phyloP scores from a whole-genome alignment of 2,888 invertebrate genomes.

The Campopleginae sp. region DNA sequence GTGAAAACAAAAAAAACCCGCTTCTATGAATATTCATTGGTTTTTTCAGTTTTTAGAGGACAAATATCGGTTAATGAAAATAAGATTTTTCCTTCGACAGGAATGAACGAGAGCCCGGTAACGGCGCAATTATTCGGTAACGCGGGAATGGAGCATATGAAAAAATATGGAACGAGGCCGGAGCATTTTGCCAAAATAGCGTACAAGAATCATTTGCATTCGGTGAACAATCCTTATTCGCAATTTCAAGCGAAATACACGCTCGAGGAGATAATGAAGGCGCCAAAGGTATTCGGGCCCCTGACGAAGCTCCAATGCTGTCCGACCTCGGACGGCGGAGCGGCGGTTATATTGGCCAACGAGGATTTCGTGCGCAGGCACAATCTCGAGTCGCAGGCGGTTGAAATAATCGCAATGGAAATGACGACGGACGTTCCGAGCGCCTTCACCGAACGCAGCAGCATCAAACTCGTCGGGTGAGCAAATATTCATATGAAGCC shows the following conservation, averaged over 20 bases:
- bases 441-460: conserved; percentile 92
- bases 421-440: conserved; percentile 97
- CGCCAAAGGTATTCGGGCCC: conserved; percentile 95
- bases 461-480: conserved; percentile 89
- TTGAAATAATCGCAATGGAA: conserved; percentile 98
- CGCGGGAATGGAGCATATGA: conserved; percentile 98
- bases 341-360: conserved; percentile 95
- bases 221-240: conserved; percentile 97
- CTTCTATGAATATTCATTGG: background rate
- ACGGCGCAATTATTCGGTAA: conserved; percentile 98
- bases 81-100: conserved; percentile 70
- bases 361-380: conserved; percentile 95
- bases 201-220: conserved; percentile 98
- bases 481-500: too few species aligned
- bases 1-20: background rate
- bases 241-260: conserved; percentile 97
- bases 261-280: conserved; percentile 94
- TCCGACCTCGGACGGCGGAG: conserved; percentile 99
- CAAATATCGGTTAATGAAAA: too few species aligned
- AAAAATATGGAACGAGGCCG: conserved; percentile 96
- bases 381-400: conserved; percentile 93
- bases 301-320: conserved; percentile 99
- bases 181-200: conserved; percentile 99
- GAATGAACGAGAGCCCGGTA: conserved; percentile 92
- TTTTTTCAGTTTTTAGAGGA: background rate